These are phyloP conservation scores for Apodemus sylvaticus DNA, from an alignment of 2,113 vertebrate species.

Conservation along the genomic window DNA sequence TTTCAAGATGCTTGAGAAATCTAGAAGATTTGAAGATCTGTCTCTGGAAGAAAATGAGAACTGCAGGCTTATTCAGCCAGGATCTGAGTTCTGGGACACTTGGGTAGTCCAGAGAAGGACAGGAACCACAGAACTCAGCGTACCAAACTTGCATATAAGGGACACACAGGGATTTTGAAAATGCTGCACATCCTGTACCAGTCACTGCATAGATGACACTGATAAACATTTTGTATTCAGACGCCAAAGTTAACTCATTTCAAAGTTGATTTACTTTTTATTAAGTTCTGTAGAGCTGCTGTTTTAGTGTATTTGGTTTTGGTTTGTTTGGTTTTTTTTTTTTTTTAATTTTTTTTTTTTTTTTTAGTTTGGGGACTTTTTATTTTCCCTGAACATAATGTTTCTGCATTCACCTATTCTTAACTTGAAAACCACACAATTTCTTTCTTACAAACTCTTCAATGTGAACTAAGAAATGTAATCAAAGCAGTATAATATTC, in stretches of 20 bases:
- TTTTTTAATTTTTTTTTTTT: not conserved
- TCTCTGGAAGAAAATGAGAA: conserved; percentile 73
- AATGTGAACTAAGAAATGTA: conserved; percentile 82
- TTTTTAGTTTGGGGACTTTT: conserved; percentile 58
- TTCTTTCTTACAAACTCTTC: conserved; percentile 76
- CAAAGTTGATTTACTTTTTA: conserved; percentile 82
- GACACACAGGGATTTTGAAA: conserved; percentile 87
- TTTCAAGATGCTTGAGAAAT: conserved; percentile 84
- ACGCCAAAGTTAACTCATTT: conserved; percentile 88
- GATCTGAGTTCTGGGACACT: conserved; percentile 78
- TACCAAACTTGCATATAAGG: conserved; percentile 83
- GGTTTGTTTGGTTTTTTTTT: conserved; percentile 50
- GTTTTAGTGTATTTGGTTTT: conserved; percentile 77
- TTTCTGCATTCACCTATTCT: conserved; percentile 72
- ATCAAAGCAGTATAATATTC: conserved; percentile 83
- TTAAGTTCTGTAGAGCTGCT: conserved; percentile 81
- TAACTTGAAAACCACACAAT: conserved; percentile 70
- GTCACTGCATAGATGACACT: conserved; percentile 81
- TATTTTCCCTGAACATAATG: conserved; percentile 61
- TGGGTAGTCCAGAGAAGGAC: conserved; percentile 73
- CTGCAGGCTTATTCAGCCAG: conserved; percentile 76
- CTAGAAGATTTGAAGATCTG: conserved; percentile 79
- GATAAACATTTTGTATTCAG: conserved; percentile 82
- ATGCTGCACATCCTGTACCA: conserved; percentile 87
- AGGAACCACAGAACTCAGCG: conserved; percentile 74